phyloP scores from a whole-genome alignment of 2,888 invertebrate species.

The Automeris io region DNA sequence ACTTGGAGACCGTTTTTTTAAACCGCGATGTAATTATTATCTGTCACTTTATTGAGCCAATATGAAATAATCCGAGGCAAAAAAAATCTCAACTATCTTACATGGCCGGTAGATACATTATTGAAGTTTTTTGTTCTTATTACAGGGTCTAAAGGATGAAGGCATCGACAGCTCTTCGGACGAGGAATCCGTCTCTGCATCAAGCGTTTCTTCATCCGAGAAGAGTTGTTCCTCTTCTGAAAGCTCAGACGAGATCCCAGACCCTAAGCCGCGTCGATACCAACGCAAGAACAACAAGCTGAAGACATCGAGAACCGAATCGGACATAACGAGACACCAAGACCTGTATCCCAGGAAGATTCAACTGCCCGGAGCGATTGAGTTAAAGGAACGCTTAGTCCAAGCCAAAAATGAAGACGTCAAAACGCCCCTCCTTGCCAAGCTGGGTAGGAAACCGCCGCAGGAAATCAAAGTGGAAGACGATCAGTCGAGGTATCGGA shows the following conservation, averaged over 20 bases:
- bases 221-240: conserved; percentile 70
- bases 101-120: not conserved
- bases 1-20: no score
- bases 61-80: no score
- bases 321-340: conserved; percentile 52
- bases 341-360: conserved; percentile 39
- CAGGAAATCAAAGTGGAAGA: conserved; percentile 53
- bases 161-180: conserved; percentile 74
- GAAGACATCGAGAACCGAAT: conserved; percentile 64
- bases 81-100: no score
- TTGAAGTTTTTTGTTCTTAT: conserved; percentile 13
- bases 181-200: conserved; percentile 61
- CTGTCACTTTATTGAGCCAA: no score
- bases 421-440: conserved; percentile 50
- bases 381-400: conserved; percentile 39
- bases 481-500: conserved; percentile 39
- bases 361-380: conserved; percentile 38
- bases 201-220: conserved; percentile 66
- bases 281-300: conserved; percentile 63
- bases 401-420: conserved; percentile 56
- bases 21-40: no score
- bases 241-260: conserved; percentile 59
- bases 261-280: conserved; percentile 52
- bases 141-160: conserved; percentile 71
- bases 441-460: conserved; percentile 52